Evolutionary conservation across 2,888 invertebrate species (phyloP).

Genomic region (Epinotia ramella): DNA sequence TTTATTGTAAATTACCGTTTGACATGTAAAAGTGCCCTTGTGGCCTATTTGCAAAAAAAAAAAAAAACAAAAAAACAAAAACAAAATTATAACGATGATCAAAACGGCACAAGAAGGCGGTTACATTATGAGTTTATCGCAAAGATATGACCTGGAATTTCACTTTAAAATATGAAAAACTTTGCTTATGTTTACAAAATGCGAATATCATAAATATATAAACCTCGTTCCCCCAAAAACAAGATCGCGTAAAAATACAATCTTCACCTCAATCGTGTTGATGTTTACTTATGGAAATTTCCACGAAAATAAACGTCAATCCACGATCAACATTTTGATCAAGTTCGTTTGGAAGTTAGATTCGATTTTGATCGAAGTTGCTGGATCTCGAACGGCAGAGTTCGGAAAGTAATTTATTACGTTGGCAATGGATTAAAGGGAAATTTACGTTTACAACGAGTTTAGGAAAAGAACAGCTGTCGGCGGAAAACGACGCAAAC

Average conservation of each 20-base stretch:
- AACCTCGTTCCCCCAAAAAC: conserved; percentile 7
- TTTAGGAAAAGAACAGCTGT: conserved; percentile 39
- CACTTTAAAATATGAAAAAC: background rate
- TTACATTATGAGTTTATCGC: no score
- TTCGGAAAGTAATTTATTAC: conserved; percentile 43
- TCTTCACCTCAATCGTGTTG: conserved; percentile 25
- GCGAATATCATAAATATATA: conserved; percentile 10
- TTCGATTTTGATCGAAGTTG: conserved; percentile 46
- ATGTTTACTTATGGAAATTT: conserved; percentile 41
- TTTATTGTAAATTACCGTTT: no score
- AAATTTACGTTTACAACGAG: conserved; percentile 41
- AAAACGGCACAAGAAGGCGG: no score
- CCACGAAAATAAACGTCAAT: conserved; percentile 36
- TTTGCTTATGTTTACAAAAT: conserved; percentile 8
- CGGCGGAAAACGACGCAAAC: conserved; percentile 15
- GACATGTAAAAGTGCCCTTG: no score
- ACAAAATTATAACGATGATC: no score
- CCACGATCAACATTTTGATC: conserved; percentile 44
- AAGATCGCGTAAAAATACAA: conserved; percentile 30
- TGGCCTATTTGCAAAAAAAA: no score
- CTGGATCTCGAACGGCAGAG: conserved; percentile 32
- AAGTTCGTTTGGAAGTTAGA: conserved; percentile 42
- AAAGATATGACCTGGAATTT: background rate
- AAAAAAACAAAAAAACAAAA: no score
- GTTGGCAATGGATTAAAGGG: conserved; percentile 41